A percentile compares a stretch with the other conserved stretches of the same genome.
Conservation (phyloP, 2,113 vertebrate species). For the Aix galericulata region DNA sequence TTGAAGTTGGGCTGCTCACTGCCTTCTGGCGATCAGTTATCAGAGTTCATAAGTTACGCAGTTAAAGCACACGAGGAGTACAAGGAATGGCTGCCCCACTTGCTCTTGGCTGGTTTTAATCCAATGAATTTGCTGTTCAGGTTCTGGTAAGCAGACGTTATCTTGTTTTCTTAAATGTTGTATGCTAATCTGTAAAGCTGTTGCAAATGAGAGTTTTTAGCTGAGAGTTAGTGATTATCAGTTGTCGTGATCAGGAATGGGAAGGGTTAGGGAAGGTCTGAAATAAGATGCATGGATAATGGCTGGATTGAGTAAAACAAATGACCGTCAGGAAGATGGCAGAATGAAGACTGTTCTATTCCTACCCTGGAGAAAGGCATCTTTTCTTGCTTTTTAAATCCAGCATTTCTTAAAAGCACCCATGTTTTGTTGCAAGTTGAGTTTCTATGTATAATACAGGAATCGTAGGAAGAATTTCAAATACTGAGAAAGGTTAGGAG, state of each 20-base stretch:
- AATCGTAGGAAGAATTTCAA: neutral
- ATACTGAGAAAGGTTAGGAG: neutral
- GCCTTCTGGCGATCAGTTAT: conserved; percentile 48
- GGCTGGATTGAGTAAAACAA: neutral
- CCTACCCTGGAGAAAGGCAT: neutral
- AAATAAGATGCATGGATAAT: neutral
- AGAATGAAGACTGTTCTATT: neutral
- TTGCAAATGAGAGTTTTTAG: neutral
- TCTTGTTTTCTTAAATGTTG: neutral
- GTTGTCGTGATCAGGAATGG: neutral
- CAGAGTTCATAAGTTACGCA: conserved; percentile 61
- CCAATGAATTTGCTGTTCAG: conserved; percentile 79
- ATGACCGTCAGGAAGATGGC: neutral
- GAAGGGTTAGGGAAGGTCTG: neutral
- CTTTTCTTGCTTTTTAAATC: rapidly evolving
- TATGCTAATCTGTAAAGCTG: neutral
- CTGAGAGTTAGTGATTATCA: neutral
- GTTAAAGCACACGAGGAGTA: conserved; percentile 47
- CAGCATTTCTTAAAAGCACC: neutral
- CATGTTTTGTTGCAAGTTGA: neutral
- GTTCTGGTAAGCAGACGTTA: conserved; percentile 77
- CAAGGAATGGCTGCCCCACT: conserved; percentile 86
- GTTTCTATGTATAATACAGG: neutral
- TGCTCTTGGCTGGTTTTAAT: conserved; percentile 87
- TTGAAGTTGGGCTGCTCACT: conserved; percentile 71